phyloP scores from a whole-genome alignment of 2,888 invertebrate species.

The Dione juno region DNA sequence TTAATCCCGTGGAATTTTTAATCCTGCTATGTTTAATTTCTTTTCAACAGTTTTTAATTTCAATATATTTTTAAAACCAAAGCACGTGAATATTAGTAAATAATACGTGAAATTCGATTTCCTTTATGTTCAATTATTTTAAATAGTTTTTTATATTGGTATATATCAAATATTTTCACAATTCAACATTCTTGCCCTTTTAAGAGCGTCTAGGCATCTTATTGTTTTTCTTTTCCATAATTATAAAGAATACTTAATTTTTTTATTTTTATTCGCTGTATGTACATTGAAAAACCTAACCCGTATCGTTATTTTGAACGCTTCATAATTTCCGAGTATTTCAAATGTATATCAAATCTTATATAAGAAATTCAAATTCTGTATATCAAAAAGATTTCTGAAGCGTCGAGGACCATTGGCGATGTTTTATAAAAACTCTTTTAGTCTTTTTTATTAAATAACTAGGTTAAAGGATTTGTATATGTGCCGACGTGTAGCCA shows the following conservation, averaged over 20 bases:
- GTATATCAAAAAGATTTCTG: not conserved
- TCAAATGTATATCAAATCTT: not conserved
- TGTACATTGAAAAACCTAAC: no score
- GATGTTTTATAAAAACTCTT: not conserved
- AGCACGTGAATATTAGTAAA: not conserved
- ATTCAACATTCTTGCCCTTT: no score
- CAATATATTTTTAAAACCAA: slow-evolving; percentile 3
- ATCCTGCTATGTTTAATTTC: not conserved
- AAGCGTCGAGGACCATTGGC: slow-evolving; percentile 5
- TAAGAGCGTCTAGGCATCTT: no score
- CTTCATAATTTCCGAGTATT: not conserved
- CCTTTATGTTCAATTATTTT: not conserved
- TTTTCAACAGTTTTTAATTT: not conserved
- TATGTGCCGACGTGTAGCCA: not conserved
- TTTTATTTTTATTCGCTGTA: no score
- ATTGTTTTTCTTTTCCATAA: no score
- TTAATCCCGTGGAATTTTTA: not conserved
- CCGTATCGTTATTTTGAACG: no score
- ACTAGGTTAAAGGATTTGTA: slow-evolving; percentile 7
- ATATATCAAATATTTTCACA: no score
- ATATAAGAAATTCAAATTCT: slow-evolving; percentile 1
- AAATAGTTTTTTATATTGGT: not conserved
- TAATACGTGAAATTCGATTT: no score
- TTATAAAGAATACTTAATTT: no score
- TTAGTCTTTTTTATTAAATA: slow-evolving; percentile 9